Percentiles rank a stretch among this genome's conserved stretches.
Conservation (phyloP, 2,888 invertebrate genomes). For the Poecilobothrus nobilitatus region DNA sequence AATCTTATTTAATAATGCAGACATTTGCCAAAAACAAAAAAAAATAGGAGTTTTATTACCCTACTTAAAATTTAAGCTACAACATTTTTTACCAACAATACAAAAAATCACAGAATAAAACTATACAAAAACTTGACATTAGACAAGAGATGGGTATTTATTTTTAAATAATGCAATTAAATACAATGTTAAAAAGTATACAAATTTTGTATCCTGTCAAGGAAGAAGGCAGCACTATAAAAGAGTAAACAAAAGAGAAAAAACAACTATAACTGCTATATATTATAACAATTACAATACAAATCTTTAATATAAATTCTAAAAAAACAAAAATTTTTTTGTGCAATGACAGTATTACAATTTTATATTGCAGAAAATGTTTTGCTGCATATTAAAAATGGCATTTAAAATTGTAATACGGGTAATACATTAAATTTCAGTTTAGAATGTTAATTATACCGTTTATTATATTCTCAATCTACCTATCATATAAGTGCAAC, state of each 20-base stretch:
- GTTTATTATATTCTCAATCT: no score
- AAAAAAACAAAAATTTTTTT: neutral
- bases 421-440: no score
- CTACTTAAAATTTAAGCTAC: neutral
- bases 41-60: neutral
- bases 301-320: neutral
- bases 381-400: no score
- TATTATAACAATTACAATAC: neutral
- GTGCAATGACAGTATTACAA: no score
- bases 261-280: no score
- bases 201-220: neutral
- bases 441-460: no score
- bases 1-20: conserved; percentile 42
- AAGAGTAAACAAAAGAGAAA: neutral
- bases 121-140: neutral
- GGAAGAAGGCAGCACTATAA: neutral
- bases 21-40: neutral
- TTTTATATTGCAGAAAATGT: no score
- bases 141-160: neutral
- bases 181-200: neutral
- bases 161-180: neutral
- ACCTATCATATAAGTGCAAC: no score
- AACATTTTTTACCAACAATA: neutral
- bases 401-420: no score
- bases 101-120: neutral